phyloP scores from a whole-genome alignment of 37 sponge, comb jelly and placozoan species.

The Mnemiopsis leidyi region DNA sequence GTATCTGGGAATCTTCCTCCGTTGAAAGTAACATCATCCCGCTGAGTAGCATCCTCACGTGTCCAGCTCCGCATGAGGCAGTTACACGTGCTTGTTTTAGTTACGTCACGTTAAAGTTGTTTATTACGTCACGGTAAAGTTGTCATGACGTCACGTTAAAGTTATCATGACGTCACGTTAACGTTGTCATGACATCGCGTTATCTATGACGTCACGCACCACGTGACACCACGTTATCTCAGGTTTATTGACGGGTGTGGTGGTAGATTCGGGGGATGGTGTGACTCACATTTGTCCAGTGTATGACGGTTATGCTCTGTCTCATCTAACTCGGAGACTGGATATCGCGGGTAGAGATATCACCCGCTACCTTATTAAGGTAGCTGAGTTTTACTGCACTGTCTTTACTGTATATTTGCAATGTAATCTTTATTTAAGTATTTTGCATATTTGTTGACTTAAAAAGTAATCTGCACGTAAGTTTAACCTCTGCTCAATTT shows the following conservation, averaged over 20 bases:
- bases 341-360: constrained; percentile 98
- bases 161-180: too few species aligned
- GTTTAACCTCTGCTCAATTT: not conserved
- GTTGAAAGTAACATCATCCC: too few species aligned
- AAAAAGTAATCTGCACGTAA: too few species aligned
- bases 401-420: not conserved
- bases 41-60: too few species aligned
- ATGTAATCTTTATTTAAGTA: not conserved
- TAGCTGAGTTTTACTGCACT: not conserved
- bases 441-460: not conserved
- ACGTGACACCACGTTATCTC: not conserved
- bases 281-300: constrained; percentile 99
- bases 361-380: constrained; percentile 96
- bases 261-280: constrained; percentile 98
- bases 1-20: too few species aligned
- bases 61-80: too few species aligned
- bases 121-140: too few species aligned
- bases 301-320: constrained; percentile 94
- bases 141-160: too few species aligned
- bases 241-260: constrained; percentile 83
- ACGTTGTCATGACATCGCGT: too few species aligned
- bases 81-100: too few species aligned
- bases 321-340: constrained; percentile 92
- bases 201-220: not conserved
- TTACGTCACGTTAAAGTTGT: too few species aligned